A percentile compares a stretch with the other conserved stretches of the same genome.
Conservation (phyloP, 2,113 vertebrate species). For the Steatornis caripensis region DNA sequence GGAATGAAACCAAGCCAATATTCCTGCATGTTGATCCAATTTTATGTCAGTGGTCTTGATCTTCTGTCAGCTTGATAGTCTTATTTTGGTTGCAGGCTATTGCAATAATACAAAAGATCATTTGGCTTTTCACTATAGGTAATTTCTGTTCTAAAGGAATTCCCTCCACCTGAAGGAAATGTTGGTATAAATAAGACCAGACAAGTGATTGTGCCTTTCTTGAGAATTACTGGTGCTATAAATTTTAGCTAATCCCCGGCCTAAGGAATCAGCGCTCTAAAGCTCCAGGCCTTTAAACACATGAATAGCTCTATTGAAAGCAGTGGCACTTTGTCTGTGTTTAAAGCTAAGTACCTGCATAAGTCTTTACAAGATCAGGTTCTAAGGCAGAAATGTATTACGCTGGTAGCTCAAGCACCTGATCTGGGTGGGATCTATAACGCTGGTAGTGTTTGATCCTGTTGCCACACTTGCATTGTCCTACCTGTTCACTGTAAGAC, state of each 20-base stretch:
- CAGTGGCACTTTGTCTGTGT: not conserved
- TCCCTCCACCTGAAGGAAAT: not conserved
- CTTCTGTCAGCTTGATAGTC: not conserved
- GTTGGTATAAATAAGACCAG: conserved; percentile 31
- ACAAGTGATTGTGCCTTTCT: conserved; percentile 28
- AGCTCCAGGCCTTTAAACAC: conserved; percentile 27
- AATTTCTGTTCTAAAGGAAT: conserved; percentile 30
- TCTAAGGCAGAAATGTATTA: not conserved
- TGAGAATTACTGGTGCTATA: conserved; percentile 20
- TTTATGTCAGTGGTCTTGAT: not conserved
- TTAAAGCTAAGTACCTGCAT: not conserved
- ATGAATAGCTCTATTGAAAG: not conserved
- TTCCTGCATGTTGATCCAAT: not conserved
- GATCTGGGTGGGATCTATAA: not conserved
- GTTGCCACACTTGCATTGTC: not conserved
- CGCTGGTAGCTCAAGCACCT: not conserved
- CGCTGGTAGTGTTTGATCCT: not conserved
- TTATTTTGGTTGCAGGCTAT: not conserved
- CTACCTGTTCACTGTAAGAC: not conserved
- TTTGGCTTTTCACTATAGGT: not conserved
- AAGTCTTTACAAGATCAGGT: not conserved
- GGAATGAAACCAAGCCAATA: not conserved
- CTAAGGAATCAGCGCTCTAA: not conserved
- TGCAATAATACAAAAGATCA: not conserved
- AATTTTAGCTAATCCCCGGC: conserved; percentile 16